Evolutionary conservation across 2,888 invertebrate genomes (phyloP).

Genomic region (Spilarctia lutea): DNA sequence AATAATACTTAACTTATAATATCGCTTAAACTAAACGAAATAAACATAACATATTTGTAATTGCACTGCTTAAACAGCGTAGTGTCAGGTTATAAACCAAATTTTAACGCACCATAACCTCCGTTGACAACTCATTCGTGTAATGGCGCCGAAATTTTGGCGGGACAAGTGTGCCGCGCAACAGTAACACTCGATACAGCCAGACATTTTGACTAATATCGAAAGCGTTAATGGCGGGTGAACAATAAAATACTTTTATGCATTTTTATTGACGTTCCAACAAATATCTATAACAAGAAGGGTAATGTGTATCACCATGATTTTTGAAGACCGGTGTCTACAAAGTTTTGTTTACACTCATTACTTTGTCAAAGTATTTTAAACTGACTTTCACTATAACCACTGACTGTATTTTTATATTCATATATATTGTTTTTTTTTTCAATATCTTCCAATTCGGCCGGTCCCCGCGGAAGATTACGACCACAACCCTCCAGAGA

Average conservation of each 20-base stretch:
- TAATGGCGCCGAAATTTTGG: constrained; percentile 82
- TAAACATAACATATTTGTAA: constrained; percentile 55
- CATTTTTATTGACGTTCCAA: constrained; percentile 64
- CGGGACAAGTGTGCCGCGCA: constrained; percentile 64
- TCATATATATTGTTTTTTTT: too few relatives aligned
- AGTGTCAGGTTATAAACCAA: constrained; percentile 84
- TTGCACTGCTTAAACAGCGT: constrained; percentile 72
- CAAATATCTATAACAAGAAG: constrained; percentile 24
- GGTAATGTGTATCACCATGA: constrained; percentile 2
- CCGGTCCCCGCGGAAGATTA: too few relatives aligned
- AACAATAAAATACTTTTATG: constrained; percentile 78
- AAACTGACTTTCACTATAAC: too few relatives aligned
- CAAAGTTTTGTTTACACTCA: neutral
- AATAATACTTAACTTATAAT: neutral
- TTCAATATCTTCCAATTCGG: too few relatives aligned
- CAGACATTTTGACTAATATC: constrained; percentile 70
- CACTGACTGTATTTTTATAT: too few relatives aligned
- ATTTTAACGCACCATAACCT: constrained; percentile 85
- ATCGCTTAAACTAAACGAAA: constrained; percentile 1
- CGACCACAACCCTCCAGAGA: too few relatives aligned
- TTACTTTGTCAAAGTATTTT: too few relatives aligned
- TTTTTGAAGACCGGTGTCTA: neutral
- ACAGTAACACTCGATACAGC: constrained; percentile 63
- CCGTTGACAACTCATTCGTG: constrained; percentile 81
- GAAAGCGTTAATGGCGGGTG: constrained; percentile 76